Base-by-base conservation (phyloP, 2,888 invertebrate species). In the Drosophila bunnanda region DNA sequence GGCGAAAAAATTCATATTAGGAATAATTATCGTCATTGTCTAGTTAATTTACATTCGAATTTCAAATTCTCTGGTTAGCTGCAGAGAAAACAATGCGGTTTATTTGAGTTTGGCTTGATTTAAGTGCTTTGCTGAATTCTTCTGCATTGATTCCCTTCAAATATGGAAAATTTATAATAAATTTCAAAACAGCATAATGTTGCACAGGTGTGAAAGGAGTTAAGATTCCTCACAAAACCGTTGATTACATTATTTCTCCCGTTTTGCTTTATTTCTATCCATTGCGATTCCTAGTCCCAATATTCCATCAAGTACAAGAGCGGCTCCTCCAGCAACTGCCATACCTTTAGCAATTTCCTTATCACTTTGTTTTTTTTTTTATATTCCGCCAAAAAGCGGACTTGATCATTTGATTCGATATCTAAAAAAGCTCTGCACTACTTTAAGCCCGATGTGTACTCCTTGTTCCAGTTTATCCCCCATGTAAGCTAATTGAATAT, bases 341-440 rank as follows among this genome's bases (percentile, higher is more conserved):
- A 97, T 97, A 52, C 98, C 98, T 78, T 96, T 94, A 62, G 97
- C 93, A 15, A 97, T 97, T 91, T 98, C 98, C 93, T 96, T 97
- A 91, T 97, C 97, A 96, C 98, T 96, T 90, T 97, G 96, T 90
- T 97, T 97, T 92, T 96, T 96, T 6, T 5, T 15, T 20, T 32
- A 32, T 15, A 56, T 4, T 94, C 94, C 93, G 97, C 96, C 83
- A 98, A 93, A 36, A 95, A 93, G 76, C 95, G 93, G 0, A 97
- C 97, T 94, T 99, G 99, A 83, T 96, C 96, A 93, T 99, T 99
- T 46, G 95, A 95, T 91, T 98, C 97, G 53, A 97, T 95, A 91
- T 95, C 94, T 7, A 97, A 93, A 91, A 98, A 96, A 15, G 95
- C 94, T 90, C 96, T 95, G 34, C 97, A 95, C 92, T 96, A 98